A percentile compares a stretch with the other conserved stretches of the same genome.
Evolutionary conservation across 2,113 vertebrate genomes (phyloP).

Genomic region (Irena cyanogastra): DNA sequence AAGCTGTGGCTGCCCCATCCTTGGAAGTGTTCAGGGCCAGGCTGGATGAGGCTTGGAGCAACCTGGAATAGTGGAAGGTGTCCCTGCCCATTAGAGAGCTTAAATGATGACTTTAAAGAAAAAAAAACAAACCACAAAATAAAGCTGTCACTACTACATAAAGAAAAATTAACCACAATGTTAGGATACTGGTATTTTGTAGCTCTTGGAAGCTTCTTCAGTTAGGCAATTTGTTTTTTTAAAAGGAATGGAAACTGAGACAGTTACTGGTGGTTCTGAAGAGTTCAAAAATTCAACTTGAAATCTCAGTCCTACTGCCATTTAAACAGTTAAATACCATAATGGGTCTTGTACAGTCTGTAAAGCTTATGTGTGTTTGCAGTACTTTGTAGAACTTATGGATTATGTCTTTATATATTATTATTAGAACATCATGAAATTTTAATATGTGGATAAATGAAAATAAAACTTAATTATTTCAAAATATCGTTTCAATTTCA

Average conservation of each 20-base stretch:
- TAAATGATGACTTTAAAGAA: not conserved
- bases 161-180: not conserved
- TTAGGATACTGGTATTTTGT: not conserved
- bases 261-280: not conserved
- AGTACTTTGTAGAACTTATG: not conserved
- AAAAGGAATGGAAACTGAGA: not conserved
- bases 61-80: accelerated
- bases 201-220: not conserved
- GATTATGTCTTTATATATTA: not conserved
- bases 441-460: conserved; percentile 28
- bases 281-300: not conserved
- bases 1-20: not conserved
- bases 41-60: not conserved
- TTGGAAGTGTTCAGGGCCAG: not conserved
- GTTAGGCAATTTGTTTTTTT: not conserved
- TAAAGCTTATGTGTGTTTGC: not conserved
- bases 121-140: not conserved
- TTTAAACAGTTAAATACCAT: not conserved
- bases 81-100: not conserved
- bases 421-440: conserved; percentile 16
- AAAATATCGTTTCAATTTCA: conserved; percentile 23
- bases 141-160: not conserved
- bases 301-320: not conserved
- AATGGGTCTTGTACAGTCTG: not conserved
- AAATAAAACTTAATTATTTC: conserved; percentile 51